Evolutionary conservation across 2,113 vertebrate genomes (phyloP), one percentile per base, ranked within the genome.

Genomic region (Cercocebus atys): DNA sequence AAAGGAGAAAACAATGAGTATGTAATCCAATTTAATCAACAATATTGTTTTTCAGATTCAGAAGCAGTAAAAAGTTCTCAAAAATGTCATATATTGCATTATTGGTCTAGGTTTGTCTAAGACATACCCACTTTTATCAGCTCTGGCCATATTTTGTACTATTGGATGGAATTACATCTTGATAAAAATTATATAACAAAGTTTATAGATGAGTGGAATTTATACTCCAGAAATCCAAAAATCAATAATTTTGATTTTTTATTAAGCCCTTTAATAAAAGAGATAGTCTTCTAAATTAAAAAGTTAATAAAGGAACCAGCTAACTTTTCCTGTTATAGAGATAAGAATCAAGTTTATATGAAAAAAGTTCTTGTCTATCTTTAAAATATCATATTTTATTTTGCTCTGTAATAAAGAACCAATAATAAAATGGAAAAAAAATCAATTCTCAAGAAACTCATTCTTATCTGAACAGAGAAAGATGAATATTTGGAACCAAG

Each of bases 221-320:
- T 93, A 80, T 47, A 97, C 83, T 38, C 8, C n/a, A 68, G 88
- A 61, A 72, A 97, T 68, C 30, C 16, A 57, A 25, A 61, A 90
- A 30, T 94, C 72, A 57, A 66, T 45, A 14, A 57, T 2, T 98
- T 87, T 94, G 79, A 90, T 95, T 96, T 97, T 96, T 83, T 88
- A 40, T 96, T 92, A 97, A 97, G 10, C 10, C 75, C 17, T 97
- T 98, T 87, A 98, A 70, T 92, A 93, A 95, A 96, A 97, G 14
- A 90, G 14, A 68, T 30, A 57, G 35, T 57, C 75, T 93, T 97
- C 92, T 90, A 97, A 98, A 96, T 96, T 96, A 50, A 72, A 97
- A 93, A 90, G 45, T 85, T 98, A 98, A 96, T 87, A 97, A 97
- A 97, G 8, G 57, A 97, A 55, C 68, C 87, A 92, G 84, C 5